A percentile compares a stretch with the other conserved stretches of the same genome.
Conservation (phyloP, 2,888 invertebrate genomes). For the Cryptocephalus moraei region DNA sequence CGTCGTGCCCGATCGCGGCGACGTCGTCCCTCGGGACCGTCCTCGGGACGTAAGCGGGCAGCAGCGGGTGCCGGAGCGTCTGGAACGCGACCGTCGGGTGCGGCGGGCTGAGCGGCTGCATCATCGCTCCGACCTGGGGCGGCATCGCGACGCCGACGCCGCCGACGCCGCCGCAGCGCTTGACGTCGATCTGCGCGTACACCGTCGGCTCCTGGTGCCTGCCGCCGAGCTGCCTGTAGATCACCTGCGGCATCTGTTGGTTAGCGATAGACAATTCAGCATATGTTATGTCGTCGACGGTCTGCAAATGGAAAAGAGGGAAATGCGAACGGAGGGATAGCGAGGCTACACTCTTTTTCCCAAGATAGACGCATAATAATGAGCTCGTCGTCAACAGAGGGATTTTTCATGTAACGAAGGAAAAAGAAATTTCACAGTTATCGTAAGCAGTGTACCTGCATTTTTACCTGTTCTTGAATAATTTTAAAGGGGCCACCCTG, state of each 20-base stretch:
- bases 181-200: slow-evolving; percentile 45
- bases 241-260: slow-evolving; percentile 36
- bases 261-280: slow-evolving; percentile 43
- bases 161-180: no score
- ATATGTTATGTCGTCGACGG: slow-evolving; percentile 43
- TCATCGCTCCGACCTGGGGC: slow-evolving; percentile 15
- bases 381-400: no score
- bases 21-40: slow-evolving; percentile 28
- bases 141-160: slow-evolving; percentile 9
- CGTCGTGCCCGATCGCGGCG: slow-evolving; percentile 21
- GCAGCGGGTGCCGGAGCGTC: slow-evolving; percentile 33
- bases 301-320: slow-evolving; percentile 26
- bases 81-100: slow-evolving; percentile 34
- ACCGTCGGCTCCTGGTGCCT: slow-evolving; percentile 43
- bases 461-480: no score
- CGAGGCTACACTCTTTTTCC: no score
- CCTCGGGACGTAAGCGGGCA: slow-evolving; percentile 32
- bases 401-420: no score
- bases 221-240: slow-evolving; percentile 35
- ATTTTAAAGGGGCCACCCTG: no score
- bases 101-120: slow-evolving; percentile 33
- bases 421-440: no score
- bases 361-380: no score
- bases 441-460: no score
- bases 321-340: no score